phyloP scores from a whole-genome alignment of 2,888 invertebrate genomes.

The Ophion costatus region DNA sequence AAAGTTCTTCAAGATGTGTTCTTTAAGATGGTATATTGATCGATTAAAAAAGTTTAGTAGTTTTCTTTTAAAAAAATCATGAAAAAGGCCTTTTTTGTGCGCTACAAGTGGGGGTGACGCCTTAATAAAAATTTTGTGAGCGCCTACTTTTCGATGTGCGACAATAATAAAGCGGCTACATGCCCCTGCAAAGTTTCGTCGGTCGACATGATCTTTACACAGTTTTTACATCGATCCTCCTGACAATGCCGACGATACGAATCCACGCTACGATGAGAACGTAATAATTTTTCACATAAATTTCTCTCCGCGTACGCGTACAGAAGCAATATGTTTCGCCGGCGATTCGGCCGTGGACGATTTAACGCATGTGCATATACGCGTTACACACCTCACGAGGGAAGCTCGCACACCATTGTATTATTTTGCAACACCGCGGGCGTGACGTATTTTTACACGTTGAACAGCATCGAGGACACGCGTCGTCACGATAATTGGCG shows the following conservation, averaged over 20 bases:
- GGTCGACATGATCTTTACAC: too few species aligned
- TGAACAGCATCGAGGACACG: constrained; percentile 11
- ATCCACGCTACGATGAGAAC: too few species aligned
- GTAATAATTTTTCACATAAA: not conserved
- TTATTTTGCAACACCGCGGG: constrained; percentile 44
- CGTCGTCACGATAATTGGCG: constrained; percentile 58
- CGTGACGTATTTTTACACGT: constrained; percentile 51
- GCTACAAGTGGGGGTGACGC: too few species aligned
- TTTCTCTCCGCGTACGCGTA: not conserved
- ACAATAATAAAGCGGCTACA: too few species aligned
- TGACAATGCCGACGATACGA: not conserved
- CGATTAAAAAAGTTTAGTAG: too few species aligned
- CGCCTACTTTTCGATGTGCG: too few species aligned
- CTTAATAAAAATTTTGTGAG: too few species aligned
- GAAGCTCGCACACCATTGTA: constrained; percentile 24
- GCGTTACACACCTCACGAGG: constrained; percentile 32
- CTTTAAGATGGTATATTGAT: too few species aligned
- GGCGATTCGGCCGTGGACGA: constrained; percentile 40
- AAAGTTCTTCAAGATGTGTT: too few species aligned
- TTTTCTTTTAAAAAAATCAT: too few species aligned
- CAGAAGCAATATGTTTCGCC: constrained; percentile 7
- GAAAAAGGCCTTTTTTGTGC: too few species aligned
- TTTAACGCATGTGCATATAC: constrained; percentile 29
- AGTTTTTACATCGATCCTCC: not conserved
- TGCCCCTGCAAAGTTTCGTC: too few species aligned